Base-by-base conservation (phyloP, 1,140 invertebrate species). In the Triops cancriformis region DNA sequence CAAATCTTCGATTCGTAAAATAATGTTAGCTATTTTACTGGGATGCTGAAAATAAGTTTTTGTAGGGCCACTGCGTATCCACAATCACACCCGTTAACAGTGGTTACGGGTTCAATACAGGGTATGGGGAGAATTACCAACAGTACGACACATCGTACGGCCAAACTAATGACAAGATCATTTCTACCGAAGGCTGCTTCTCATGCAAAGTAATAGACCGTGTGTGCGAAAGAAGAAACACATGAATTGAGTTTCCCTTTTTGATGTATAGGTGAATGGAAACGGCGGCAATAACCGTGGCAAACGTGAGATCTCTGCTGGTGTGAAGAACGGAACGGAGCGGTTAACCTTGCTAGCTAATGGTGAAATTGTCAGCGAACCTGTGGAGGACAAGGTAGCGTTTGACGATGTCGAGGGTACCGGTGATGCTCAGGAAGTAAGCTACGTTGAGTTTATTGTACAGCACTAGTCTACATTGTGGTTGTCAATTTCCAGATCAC, bases 141-240 rank as follows among this genome's bases (percentile, higher is more conserved):
- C 26, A 86, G 86, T 79, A 82, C 84, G 18, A 86, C 88, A 64
- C 51, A 79, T 84, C 85, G 4, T 87, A 87, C 79, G 85, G 85
- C 73, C 85, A 86, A 43, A 83, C 85, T 3, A 86, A 89, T 51
- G 89, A 91, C 77, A 91, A 91, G 80, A 88, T 93, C 12, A 93
- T 95, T 45, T 91, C 92, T 1, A 94, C 92, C 0, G 94, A 96
- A 85, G 94, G 93, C 5, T 95, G 94, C 85, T 95, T 95, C 86
- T 92, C 92, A 23, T 96, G 94, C 87, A 93, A 94, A 87, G 91
- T 94, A 80, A 37, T 78, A 31, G 76, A 80, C 75, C 45, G 75
- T 77, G 37, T 42, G 14, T 31, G n/a, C n/a, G 10, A 80, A n/a
- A 6, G 51, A 14, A 0, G 7, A 7, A 10, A 64, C 10, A 64